These are phyloP conservation scores for Perca flavescens DNA, from an alignment of 2,113 vertebrate genomes.

Conservation along the genomic window DNA sequence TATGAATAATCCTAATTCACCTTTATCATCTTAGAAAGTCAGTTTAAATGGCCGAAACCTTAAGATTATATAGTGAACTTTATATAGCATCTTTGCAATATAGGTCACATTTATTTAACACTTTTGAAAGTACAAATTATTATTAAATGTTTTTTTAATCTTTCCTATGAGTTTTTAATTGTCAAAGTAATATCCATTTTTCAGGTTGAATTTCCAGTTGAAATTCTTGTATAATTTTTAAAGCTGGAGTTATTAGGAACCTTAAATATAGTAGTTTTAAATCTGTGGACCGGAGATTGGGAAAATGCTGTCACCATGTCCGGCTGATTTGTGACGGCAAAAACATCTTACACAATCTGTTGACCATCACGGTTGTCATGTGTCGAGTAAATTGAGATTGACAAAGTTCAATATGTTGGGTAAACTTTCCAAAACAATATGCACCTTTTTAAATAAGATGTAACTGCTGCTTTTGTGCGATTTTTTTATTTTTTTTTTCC, in stretches of 20 bases:
- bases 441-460: not conserved
- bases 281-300: not conserved
- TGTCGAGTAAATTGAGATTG: not conserved
- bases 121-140: not conserved
- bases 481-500: not conserved
- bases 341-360: conserved; percentile 63
- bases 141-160: not conserved
- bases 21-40: no score
- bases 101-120: not conserved
- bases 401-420: not conserved
- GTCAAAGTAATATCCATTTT: not conserved
- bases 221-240: not conserved
- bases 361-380: conserved; percentile 2
- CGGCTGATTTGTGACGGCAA: conserved; percentile 12
- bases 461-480: not conserved
- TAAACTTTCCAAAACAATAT: not conserved
- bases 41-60: no score
- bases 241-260: not conserved
- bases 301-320: not conserved
- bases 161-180: not conserved
- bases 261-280: not conserved
- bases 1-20: not conserved
- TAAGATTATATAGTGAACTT: no score
- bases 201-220: not conserved
- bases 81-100: not conserved